phyloP scores from a whole-genome alignment of 1,140 invertebrate species.

The Leptoteleia sp. region DNA sequence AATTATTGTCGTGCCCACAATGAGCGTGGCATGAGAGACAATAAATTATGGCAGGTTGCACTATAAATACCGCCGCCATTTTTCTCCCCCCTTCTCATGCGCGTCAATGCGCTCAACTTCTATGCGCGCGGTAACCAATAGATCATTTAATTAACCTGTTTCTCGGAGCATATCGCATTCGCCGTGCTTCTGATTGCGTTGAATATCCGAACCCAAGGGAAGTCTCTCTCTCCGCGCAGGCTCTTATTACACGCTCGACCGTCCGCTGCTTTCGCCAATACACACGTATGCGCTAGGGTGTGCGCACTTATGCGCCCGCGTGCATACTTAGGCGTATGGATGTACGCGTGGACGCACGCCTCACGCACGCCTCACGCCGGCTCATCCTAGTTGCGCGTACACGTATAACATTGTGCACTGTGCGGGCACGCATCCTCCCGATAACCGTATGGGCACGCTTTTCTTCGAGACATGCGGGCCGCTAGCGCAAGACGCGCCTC shows the following conservation, averaged over 20 bases:
- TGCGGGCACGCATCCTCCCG: too few relatives aligned
- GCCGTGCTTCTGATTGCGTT: constrained; percentile 63
- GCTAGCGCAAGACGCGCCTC: too few relatives aligned
- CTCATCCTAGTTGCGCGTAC: too few relatives aligned
- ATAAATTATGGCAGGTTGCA: constrained; percentile 52
- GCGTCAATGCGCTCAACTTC: constrained; percentile 58
- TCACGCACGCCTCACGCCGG: too few relatives aligned
- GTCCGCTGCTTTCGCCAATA: constrained; percentile 56
- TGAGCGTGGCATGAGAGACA: constrained; percentile 41
- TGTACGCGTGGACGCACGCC: too few relatives aligned
- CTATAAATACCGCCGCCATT: constrained; percentile 54
- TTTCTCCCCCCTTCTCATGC: constrained; percentile 45
- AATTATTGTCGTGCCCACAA: constrained; percentile 60
- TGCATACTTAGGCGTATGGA: too few relatives aligned
- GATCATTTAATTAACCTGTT: constrained; percentile 69
- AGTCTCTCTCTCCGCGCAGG: constrained; percentile 62
- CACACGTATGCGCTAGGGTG: constrained; percentile 24
- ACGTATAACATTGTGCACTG: too few relatives aligned
- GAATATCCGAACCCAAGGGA: constrained; percentile 67
- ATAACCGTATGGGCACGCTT: too few relatives aligned
- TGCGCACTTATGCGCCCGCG: too few relatives aligned
- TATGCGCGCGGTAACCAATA: constrained; percentile 58
- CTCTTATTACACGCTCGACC: constrained; percentile 67
- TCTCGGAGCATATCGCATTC: constrained; percentile 66
- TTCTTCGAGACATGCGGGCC: too few relatives aligned